A percentile compares a stretch with the other conserved stretches of the same genome.
These are phyloP conservation scores for Timema cristinae DNA, from an alignment of 2,888 invertebrate genomes.

Conservation along the genomic window DNA sequence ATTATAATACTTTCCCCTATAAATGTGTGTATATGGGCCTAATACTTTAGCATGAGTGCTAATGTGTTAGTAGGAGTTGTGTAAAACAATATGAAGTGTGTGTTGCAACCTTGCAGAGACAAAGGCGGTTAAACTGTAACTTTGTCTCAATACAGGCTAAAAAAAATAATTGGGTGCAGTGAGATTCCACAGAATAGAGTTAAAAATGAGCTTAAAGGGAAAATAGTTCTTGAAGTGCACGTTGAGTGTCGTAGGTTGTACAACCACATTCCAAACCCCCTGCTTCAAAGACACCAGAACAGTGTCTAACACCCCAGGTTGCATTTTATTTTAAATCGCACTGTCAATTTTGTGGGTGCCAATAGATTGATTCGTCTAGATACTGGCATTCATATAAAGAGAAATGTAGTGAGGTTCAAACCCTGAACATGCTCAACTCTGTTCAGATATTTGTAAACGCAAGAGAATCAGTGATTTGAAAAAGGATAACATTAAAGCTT, in stretches of 20 bases:
- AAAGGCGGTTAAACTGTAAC: background rate
- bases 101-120: constrained; percentile 1
- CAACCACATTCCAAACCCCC: background rate
- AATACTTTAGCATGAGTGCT: background rate
- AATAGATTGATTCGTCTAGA: background rate
- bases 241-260: constrained; percentile 1
- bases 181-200: background rate
- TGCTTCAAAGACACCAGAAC: background rate
- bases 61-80: background rate
- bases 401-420: constrained; percentile 7
- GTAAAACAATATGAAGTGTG: background rate
- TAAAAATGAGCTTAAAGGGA: background rate
- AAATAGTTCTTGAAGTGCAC: background rate
- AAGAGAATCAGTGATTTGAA: too few relatives aligned
- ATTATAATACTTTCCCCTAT: too few relatives aligned
- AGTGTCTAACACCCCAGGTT: background rate
- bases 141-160: background rate
- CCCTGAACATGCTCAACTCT: background rate
- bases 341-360: background rate
- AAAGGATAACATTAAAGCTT: too few relatives aligned
- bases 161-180: background rate
- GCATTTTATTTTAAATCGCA: background rate
- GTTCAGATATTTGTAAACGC: background rate
- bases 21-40: too few relatives aligned
- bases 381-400: background rate